Conservation (phyloP, 2,888 invertebrate genomes). For the Labia minor region DNA sequence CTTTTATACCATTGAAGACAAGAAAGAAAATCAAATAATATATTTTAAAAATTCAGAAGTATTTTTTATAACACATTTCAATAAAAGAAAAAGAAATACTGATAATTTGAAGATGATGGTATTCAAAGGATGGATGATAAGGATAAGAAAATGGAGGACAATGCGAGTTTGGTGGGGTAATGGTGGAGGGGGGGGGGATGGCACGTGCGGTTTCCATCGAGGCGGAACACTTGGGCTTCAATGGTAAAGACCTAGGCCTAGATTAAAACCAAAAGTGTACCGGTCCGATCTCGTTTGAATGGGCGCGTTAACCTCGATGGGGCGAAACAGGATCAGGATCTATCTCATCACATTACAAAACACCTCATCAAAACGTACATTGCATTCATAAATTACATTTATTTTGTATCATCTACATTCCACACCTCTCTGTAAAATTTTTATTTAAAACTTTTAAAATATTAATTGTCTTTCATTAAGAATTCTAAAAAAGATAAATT, state of each 20-base stretch:
- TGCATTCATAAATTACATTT: neutral
- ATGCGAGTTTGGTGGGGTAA: neutral
- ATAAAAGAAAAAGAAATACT: too few relatives aligned
- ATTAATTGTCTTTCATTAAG: too few relatives aligned
- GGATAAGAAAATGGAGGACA: neutral
- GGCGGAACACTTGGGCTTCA: slow-evolving; percentile 1
- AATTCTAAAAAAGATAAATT: too few relatives aligned
- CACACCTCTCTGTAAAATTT: too few relatives aligned
- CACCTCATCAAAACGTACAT: too few relatives aligned
- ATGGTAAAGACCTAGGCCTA: neutral
- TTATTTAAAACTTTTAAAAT: too few relatives aligned
- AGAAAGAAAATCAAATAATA: too few relatives aligned
- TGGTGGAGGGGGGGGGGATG: neutral
- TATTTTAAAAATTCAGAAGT: too few relatives aligned
- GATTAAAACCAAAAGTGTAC: slow-evolving; percentile 13
- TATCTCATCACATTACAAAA: neutral
- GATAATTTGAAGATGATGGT: too few relatives aligned
- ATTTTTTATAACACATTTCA: too few relatives aligned
- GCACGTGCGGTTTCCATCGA: neutral
- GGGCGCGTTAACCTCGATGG: slow-evolving; percentile 13
- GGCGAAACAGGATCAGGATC: neutral
- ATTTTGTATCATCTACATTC: too few relatives aligned
- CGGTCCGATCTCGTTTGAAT: slow-evolving; percentile 13
- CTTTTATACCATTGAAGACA: too few relatives aligned
- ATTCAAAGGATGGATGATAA: neutral